phyloP scores from a whole-genome alignment of 2,113 vertebrate genomes.

The Petrocephalus microphthalmus region DNA sequence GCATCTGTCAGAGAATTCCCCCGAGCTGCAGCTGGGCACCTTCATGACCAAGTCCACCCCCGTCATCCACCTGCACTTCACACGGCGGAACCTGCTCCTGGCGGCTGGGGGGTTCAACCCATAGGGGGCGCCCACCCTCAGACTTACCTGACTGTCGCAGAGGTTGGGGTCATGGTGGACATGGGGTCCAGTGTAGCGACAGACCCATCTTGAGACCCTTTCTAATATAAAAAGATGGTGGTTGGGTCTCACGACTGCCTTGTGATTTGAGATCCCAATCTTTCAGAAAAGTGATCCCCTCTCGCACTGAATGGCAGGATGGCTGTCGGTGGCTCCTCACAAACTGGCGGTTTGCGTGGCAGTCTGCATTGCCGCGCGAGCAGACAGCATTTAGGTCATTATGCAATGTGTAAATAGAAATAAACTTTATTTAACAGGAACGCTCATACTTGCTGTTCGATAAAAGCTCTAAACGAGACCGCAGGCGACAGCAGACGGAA shows the following conservation, averaged over 20 bases:
- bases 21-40: conserved; percentile 83
- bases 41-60: conserved; percentile 88
- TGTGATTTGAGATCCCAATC: not conserved
- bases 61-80: conserved; percentile 89
- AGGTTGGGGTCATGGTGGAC: not conserved
- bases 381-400: not conserved
- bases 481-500: not conserved
- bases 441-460: not conserved
- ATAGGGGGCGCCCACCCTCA: conserved; percentile 43
- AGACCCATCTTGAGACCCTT: not conserved
- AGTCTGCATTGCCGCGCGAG: conserved; percentile 49
- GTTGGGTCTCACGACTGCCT: not conserved
- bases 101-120: conserved; percentile 86
- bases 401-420: conserved; percentile 12
- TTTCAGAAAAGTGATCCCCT: not conserved
- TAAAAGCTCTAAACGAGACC: not conserved
- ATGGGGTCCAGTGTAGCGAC: not conserved
- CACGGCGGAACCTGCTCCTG: conserved; percentile 86
- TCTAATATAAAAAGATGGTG: not conserved
- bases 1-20: conserved; percentile 87
- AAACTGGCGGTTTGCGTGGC: not conserved
- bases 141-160: not conserved
- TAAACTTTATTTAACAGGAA: conserved; percentile 6
- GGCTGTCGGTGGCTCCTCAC: not conserved
- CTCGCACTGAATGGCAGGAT: not conserved